Evolutionary conservation across 2,113 vertebrate species (phyloP).

Genomic region (Coregonus clupeaformis): DNA sequence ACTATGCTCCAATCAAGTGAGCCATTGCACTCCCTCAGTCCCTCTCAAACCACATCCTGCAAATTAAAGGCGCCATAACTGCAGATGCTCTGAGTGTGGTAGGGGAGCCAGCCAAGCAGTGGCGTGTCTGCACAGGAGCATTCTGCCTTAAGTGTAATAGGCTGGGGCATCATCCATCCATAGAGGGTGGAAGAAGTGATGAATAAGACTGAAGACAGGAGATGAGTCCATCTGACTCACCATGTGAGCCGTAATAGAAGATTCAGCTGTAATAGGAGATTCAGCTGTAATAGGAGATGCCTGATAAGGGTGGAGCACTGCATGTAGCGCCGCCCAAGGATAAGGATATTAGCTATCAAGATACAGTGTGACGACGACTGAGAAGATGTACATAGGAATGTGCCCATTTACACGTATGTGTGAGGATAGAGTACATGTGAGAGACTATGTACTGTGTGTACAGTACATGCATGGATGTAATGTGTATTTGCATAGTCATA

Average conservation of each 20-base stretch:
- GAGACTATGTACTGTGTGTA: too few relatives aligned
- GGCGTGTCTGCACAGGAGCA: not conserved
- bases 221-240: slow-evolving; percentile 1
- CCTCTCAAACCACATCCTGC: not conserved
- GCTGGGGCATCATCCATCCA: not conserved
- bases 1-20: not conserved
- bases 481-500: too few relatives aligned
- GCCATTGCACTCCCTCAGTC: not conserved
- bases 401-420: too few relatives aligned
- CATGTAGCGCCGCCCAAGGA: not conserved
- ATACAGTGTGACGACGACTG: not conserved
- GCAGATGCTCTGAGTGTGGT: too few relatives aligned
- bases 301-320: not conserved
- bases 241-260: not conserved
- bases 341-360: not conserved
- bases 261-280: not conserved
- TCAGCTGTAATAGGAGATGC: too few relatives aligned
- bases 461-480: too few relatives aligned
- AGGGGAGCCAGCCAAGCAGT: not conserved
- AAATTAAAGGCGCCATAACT: not conserved
- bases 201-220: not conserved
- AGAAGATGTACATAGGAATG: too few relatives aligned
- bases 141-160: too few relatives aligned
- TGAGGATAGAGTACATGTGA: too few relatives aligned
- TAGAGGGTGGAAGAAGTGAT: not conserved